These are phyloP conservation scores for Anguilla japonica DNA, from an alignment of 2,113 vertebrate genomes.

Conservation along the genomic window DNA sequence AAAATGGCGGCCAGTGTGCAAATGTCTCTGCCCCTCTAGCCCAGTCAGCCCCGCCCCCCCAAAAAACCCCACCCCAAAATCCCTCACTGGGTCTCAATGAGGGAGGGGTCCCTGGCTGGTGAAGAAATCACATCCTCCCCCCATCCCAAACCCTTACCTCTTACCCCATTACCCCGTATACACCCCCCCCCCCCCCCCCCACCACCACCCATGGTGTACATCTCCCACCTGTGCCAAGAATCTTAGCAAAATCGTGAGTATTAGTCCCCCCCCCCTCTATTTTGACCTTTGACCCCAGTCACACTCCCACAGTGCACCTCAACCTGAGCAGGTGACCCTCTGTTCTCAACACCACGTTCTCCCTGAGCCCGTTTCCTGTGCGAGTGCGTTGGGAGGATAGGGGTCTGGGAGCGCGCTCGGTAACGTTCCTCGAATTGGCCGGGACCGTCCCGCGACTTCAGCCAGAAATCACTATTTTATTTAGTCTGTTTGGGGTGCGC, in stretches of 20 bases:
- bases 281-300: constrained; percentile 40
- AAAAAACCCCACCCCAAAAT: constrained; percentile 6
- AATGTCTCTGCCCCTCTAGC: constrained; percentile 75
- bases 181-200: constrained; percentile 62
- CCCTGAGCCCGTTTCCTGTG: background rate
- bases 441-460: too few species aligned
- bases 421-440: too few species aligned
- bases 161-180: constrained; percentile 65
- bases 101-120: constrained; percentile 79
- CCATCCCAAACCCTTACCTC: background rate
- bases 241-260: background rate
- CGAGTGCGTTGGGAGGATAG: background rate
- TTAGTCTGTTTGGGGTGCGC: too few species aligned
- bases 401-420: too few species aligned
- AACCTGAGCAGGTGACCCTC: constrained; percentile 15
- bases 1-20: constrained; percentile 52
- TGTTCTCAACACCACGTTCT: constrained; percentile 56
- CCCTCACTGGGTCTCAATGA: constrained; percentile 72
- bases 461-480: too few species aligned
- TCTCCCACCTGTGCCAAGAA: background rate
- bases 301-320: background rate
- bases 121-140: constrained; percentile 57
- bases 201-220: background rate
- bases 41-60: constrained; percentile 66
- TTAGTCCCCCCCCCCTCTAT: constrained; percentile 32